These are phyloP conservation scores for Molossus molossus DNA, from an alignment of 2,797 vertebrate genomes.

Conservation along the genomic window DNA sequence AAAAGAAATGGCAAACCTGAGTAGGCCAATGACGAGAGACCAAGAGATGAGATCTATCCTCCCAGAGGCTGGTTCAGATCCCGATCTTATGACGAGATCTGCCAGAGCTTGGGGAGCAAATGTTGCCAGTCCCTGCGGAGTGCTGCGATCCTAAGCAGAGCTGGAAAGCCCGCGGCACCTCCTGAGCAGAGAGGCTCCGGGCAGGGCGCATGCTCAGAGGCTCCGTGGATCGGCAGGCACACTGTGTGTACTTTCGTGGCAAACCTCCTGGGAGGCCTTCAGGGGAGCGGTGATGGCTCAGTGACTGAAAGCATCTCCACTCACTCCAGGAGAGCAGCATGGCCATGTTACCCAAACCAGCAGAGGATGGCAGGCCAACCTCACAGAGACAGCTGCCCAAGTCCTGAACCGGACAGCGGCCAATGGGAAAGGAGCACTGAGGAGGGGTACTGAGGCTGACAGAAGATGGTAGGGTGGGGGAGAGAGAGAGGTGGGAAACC, in stretches of 20 bases:
- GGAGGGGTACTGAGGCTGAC: not conserved
- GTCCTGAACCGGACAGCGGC: not conserved
- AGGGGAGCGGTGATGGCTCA: not conserved
- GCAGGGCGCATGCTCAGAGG: not conserved
- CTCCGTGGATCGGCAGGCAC: not conserved
- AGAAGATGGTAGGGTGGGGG: not conserved
- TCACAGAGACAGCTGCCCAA: not conserved
- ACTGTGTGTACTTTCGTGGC: fast-evolving
- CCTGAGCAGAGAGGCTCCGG: not conserved
- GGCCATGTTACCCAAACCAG: not conserved
- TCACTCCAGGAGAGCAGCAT: not conserved
- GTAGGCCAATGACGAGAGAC: not conserved
- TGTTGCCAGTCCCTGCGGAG: not conserved
- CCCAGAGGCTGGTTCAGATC: not conserved
- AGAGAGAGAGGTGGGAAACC: not conserved
- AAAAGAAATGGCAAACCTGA: constrained; percentile 32
- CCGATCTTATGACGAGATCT: not conserved
- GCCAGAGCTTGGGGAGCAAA: not conserved
- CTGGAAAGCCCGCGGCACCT: not conserved
- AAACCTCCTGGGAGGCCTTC: not conserved
- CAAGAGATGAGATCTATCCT: not conserved
- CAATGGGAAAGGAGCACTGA: not conserved
- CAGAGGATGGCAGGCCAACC: not conserved
- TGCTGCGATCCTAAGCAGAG: not conserved
- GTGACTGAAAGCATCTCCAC: not conserved